phyloP scores from a whole-genome alignment of 2,797 vertebrate genomes.

The Allobates femoralis region DNA sequence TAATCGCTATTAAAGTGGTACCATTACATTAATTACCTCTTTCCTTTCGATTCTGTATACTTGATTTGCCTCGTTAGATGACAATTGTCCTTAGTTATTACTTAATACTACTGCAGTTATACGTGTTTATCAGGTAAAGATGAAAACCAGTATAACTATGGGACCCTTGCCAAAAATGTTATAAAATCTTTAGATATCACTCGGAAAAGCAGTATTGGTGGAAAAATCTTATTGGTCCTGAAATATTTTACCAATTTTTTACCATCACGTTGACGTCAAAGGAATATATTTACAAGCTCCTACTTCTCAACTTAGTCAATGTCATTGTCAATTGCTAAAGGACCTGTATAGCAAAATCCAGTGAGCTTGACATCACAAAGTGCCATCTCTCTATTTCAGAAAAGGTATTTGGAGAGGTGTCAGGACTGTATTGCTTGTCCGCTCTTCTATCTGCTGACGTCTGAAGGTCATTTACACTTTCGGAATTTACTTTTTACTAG shows the following conservation, averaged over 20 bases:
- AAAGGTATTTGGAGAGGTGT: neutral
- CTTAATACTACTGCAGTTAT: neutral
- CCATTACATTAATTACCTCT: conserved; percentile 5
- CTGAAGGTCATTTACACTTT: too few species aligned
- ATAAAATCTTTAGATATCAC: neutral
- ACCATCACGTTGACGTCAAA: conserved; percentile 44
- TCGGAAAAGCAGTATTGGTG: neutral
- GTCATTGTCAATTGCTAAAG: neutral
- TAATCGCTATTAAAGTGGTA: conserved; percentile 1
- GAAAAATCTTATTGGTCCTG: neutral
- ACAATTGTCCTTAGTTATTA: neutral
- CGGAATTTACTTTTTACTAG: too few species aligned
- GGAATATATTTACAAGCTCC: conserved; percentile 20
- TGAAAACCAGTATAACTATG: neutral
- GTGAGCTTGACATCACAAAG: too few species aligned
- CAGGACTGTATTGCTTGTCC: neutral
- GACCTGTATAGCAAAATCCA: too few species aligned
- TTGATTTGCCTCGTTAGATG: neutral
- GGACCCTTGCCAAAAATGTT: neutral
- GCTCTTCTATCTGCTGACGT: too few species aligned
- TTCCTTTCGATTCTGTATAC: neutral
- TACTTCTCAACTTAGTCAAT: neutral
- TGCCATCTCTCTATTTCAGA: neutral
- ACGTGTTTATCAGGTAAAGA: neutral
- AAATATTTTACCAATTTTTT: conserved; percentile 49